A percentile compares a stretch with the other conserved stretches of the same genome.
Conservation (phyloP, 1,140 invertebrate species). For the Steinernema feltiae region DNA sequence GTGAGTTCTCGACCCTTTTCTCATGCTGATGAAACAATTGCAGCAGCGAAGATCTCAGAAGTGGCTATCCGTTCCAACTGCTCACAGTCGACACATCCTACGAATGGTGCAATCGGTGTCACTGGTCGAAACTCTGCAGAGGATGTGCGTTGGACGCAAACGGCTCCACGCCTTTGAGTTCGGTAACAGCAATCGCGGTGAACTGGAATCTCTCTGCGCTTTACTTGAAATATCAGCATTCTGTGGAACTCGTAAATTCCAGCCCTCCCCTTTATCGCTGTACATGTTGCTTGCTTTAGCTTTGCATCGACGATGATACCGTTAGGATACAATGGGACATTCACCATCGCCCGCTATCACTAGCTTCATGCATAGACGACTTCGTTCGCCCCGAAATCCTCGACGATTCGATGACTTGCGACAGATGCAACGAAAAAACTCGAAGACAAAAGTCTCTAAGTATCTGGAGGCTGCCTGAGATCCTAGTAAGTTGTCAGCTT, state of each 20-base stretch:
- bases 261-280: too few species aligned
- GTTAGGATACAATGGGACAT: slow-evolving; percentile 4
- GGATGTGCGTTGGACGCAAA: neutral
- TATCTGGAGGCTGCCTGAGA: slow-evolving; percentile 6
- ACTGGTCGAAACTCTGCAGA: neutral
- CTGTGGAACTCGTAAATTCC: neutral
- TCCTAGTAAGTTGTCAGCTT: neutral
- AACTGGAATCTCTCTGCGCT: slow-evolving; percentile 1
- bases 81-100: neutral
- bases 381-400: neutral
- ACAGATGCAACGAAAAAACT: neutral
- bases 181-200: neutral
- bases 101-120: slow-evolving; percentile 5
- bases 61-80: neutral
- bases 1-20: neutral
- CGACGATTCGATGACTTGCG: neutral
- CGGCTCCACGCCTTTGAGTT: neutral
- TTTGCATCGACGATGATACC: neutral
- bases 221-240: neutral
- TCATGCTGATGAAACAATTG: neutral
- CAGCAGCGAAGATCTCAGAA: slow-evolving; percentile 11
- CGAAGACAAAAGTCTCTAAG: neutral
- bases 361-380: neutral
- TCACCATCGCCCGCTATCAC: neutral
- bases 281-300: neutral